Evolutionary conservation across 2,797 vertebrate genomes (phyloP).

Genomic region (Microcaecilia unicolor): DNA sequence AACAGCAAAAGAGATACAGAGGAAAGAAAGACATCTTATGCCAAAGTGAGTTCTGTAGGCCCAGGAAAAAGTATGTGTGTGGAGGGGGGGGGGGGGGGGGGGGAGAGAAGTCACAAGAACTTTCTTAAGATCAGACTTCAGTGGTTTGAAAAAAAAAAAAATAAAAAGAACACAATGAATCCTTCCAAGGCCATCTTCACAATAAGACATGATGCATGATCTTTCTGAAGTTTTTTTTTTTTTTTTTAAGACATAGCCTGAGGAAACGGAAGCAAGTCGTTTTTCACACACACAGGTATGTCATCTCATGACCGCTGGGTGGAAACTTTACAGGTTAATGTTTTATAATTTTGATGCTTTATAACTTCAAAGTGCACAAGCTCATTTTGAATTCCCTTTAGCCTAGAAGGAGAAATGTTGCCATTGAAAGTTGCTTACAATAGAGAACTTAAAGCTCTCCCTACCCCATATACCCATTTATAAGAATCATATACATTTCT

Average conservation of each 20-base stretch:
- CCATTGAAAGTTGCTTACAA: conserved; percentile 53
- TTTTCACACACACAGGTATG: conserved; percentile 49
- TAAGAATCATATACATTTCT: conserved; percentile 48
- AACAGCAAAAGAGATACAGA: too few species aligned
- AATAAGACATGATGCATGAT: conserved; percentile 34
- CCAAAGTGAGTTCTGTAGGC: too few species aligned
- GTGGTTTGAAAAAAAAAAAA: conserved; percentile 39
- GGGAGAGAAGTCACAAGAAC: too few species aligned
- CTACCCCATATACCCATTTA: too few species aligned
- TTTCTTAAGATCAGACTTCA: conserved; percentile 20
- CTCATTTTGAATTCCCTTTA: conserved; percentile 60
- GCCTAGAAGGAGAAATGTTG: conserved; percentile 54
- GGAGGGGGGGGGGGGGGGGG: too few species aligned
- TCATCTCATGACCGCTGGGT: conserved; percentile 57
- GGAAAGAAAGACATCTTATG: too few species aligned
- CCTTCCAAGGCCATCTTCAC: conserved; percentile 39
- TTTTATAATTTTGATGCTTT: conserved; percentile 61
- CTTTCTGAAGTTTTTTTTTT: conserved; percentile 47
- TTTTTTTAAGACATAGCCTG: conserved; percentile 40
- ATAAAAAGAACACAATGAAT: conserved; percentile 32
- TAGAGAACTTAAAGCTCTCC: conserved; percentile 48
- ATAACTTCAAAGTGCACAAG: conserved; percentile 60
- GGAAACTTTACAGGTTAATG: conserved; percentile 57
- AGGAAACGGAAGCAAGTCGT: conserved; percentile 48
- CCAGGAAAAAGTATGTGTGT: too few species aligned